These are phyloP conservation scores for Sminthurinus signatus DNA, from an alignment of 1,140 invertebrate species.

Conservation along the genomic window DNA sequence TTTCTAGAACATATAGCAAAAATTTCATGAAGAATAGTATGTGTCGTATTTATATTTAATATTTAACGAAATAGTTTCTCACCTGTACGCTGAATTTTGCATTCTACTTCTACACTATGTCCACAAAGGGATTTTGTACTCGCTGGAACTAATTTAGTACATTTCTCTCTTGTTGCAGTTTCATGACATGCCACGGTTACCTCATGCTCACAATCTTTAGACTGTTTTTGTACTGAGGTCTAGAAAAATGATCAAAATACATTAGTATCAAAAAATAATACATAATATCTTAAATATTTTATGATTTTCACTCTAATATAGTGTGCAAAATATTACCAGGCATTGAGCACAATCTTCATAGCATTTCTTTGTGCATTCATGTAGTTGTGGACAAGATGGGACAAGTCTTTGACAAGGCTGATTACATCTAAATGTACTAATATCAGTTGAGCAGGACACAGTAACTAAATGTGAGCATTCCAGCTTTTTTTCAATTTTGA, in stretches of 20 bases:
- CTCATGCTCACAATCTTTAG: slow-evolving; percentile 23
- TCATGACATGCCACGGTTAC: slow-evolving; percentile 22
- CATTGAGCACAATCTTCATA: slow-evolving; percentile 32
- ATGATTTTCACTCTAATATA: too few relatives aligned
- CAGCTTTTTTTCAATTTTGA: slow-evolving; percentile 5
- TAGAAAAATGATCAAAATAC: background rate
- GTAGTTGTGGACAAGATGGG: slow-evolving; percentile 25
- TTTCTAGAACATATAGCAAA: background rate
- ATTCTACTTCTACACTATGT: slow-evolving; percentile 29
- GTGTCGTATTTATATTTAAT: background rate
- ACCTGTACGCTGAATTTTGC: slow-evolving; percentile 14
- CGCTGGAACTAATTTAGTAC: slow-evolving; percentile 19
- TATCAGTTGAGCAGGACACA: slow-evolving; percentile 17
- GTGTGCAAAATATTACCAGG: too few relatives aligned
- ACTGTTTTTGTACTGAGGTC: slow-evolving; percentile 14
- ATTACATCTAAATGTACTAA: slow-evolving; percentile 10
- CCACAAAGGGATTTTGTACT: slow-evolving; percentile 17
- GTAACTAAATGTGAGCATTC: slow-evolving; percentile 17
- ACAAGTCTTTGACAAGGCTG: slow-evolving; percentile 18
- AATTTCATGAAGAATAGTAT: slow-evolving; percentile 1
- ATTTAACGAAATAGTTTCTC: background rate
- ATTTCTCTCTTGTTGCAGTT: slow-evolving; percentile 9
- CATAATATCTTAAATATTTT: background rate
- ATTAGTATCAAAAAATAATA: background rate
- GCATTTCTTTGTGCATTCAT: slow-evolving; percentile 31